Percentiles rank a stretch among this genome's conserved stretches.
phyloP scores from a whole-genome alignment of 2,888 invertebrate species.

The Adela reaumurella region DNA sequence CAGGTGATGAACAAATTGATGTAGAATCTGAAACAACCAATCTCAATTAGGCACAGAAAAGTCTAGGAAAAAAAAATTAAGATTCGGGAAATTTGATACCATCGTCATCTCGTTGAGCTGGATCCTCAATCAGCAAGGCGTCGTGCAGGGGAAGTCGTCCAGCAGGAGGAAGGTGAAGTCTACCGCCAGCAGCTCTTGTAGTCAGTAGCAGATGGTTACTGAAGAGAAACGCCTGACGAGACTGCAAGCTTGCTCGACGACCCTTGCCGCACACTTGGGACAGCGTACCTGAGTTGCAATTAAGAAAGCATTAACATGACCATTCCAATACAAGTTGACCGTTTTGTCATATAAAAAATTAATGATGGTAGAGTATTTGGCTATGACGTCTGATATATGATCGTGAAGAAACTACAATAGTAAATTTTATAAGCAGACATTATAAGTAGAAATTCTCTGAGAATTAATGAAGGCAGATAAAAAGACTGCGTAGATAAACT shows the following conservation, averaged over 20 bases:
- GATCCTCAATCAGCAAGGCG: conserved; percentile 83
- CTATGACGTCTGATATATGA: no score
- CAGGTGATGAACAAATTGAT: conserved; percentile 46
- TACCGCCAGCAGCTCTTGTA: conserved; percentile 76
- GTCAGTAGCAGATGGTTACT: conserved; percentile 86
- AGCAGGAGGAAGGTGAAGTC: conserved; percentile 80
- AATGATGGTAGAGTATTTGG: no score
- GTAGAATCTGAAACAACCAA: conserved; percentile 35
- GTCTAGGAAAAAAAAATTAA: no score
- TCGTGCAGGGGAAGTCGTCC: conserved; percentile 82
- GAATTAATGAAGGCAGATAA: no score
- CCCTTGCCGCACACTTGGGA: conserved; percentile 67
- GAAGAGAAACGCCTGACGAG: conserved; percentile 84
- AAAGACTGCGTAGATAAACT: no score
- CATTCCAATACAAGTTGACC: no score
- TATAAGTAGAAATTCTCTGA: no score
- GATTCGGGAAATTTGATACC: no score
- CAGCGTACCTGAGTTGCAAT: conserved; percentile 73
- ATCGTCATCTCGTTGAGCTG: conserved; percentile 65
- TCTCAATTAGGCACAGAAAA: no score
- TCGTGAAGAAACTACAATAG: no score
- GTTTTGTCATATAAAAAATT: no score
- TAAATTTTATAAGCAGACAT: background rate
- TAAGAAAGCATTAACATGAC: no score
- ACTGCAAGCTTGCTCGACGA: conserved; percentile 36